Evolutionary conservation across 1,140 invertebrate species (phyloP).

Genomic region (Calliphora vicina): DNA sequence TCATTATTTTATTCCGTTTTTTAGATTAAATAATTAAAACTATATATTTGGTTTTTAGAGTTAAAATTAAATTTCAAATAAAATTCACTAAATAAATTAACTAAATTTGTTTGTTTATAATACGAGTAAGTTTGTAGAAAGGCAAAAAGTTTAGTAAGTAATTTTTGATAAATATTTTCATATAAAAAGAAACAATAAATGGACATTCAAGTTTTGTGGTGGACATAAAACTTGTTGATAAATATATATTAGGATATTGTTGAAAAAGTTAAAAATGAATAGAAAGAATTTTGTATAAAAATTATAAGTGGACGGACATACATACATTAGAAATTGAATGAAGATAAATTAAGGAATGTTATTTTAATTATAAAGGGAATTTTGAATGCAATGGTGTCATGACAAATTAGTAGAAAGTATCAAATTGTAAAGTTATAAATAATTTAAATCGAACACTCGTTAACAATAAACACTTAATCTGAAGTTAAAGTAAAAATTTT

Average conservation of each 20-base stretch:
- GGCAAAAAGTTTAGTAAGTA: not conserved
- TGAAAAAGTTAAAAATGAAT: too few relatives aligned
- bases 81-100: constrained; percentile 22
- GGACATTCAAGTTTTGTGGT: not conserved
- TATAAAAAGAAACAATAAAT: not conserved
- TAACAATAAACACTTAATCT: too few relatives aligned
- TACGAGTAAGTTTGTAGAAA: not conserved
- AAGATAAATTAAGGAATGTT: too few relatives aligned
- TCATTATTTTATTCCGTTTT: not conserved
- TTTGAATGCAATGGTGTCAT: too few relatives aligned
- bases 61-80: constrained; percentile 7
- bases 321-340: constrained; percentile 15
- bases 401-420: too few relatives aligned
- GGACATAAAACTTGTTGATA: too few relatives aligned
- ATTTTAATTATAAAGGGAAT: too few relatives aligned
- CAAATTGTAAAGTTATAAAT: too few relatives aligned
- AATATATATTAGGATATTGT: too few relatives aligned
- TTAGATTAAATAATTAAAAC: constrained; percentile 24
- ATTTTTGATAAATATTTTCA: not conserved
- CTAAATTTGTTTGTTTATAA: not conserved
- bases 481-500: too few relatives aligned
- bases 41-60: not conserved
- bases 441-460: too few relatives aligned
- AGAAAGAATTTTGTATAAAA: not conserved
- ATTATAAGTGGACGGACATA: constrained; percentile 28